phyloP scores from a whole-genome alignment of 2,113 vertebrate species.

The Pristiophorus japonicus region DNA sequence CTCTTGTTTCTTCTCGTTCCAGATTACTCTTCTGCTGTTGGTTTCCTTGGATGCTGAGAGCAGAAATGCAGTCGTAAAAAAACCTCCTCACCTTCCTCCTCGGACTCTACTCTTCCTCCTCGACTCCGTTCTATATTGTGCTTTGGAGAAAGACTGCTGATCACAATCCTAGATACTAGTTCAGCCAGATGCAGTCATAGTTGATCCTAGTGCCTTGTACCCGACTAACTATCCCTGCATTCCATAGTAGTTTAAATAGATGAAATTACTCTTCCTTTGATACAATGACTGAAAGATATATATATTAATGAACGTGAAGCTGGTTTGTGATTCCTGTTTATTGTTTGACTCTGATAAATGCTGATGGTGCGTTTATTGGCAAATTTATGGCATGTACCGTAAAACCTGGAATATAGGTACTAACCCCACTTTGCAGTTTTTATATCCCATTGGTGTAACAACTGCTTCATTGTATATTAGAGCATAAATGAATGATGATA shows the following conservation, averaged over 20 bases:
- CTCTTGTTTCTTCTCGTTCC: slow-evolving; percentile 40
- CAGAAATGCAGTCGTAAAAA: slow-evolving; percentile 88
- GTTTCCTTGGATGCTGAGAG: slow-evolving; percentile 91
- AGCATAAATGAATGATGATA: background rate
- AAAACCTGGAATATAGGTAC: background rate
- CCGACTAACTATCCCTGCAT: background rate
- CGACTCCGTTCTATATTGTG: slow-evolving; percentile 41
- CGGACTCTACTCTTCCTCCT: slow-evolving; percentile 43
- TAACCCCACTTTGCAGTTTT: background rate
- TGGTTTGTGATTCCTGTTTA: slow-evolving; percentile 21
- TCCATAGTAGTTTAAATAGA: slow-evolving; percentile 10
- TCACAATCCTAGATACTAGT: slow-evolving; percentile 31
- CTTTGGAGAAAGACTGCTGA: slow-evolving; percentile 42
- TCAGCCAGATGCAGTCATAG: slow-evolving; percentile 32
- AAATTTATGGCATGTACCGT: background rate
- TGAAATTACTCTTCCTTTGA: background rate
- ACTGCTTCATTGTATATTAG: background rate
- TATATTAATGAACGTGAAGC: background rate
- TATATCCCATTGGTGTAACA: background rate
- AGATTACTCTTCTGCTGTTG: slow-evolving; percentile 92
- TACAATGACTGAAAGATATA: slow-evolving; percentile 7
- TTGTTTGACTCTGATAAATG: background rate
- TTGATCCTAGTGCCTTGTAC: slow-evolving; percentile 43
- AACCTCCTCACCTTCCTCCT: slow-evolving; percentile 40
- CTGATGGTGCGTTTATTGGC: background rate